Evolutionary conservation across 2,888 invertebrate species (phyloP), one percentile per base, ranked within the genome.

Genomic region (Orthonychiurus folsomi): DNA sequence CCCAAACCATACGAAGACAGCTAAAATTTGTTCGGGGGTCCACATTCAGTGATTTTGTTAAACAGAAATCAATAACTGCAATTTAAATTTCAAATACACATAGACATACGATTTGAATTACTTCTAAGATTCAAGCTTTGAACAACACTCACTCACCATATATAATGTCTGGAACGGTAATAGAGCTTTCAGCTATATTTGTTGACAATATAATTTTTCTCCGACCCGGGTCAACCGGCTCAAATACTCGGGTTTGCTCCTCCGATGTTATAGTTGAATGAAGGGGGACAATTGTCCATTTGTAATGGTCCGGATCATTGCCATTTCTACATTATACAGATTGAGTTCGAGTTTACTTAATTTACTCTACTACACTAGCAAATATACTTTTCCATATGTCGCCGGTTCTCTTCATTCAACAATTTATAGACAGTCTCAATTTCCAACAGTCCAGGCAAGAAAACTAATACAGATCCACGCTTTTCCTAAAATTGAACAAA

Each of bases 161-260:
- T 77, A 85, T 86, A 24, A 92, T 84, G 76, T 93, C 91, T 0
- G 89, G 86, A 9, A 93, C 90, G 0, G 93, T 93, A 69, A 93
- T 87, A 57, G 92, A 93, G 77, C 91, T 92, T 78, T 93, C 93
- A 0, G 93, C 92, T 69, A 93, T 90, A 77, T 93, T 93, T 9
- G 93, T 93, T 1, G 93, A 85, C 48, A 93, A 78, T 73, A 93
- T 93, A 55, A 93, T 83, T 77, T 95, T 93, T 65, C 94, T 82
- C 66, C 80, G 76, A 3, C 84, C 85, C 1, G 77, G 75, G 18
- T 81, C 81, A 1, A 87, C 82, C 15, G 79, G 77, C 55, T 79
- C 73, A 74, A 87, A 87, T 9, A 84, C 85, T 69, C 76, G 80
- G 25, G 71, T 70, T 73, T 93, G 92, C 71, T 90, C 88, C 52